Base-by-base conservation (phyloP, 2,113 vertebrate genomes). In the Aplodontia rufa region DNA sequence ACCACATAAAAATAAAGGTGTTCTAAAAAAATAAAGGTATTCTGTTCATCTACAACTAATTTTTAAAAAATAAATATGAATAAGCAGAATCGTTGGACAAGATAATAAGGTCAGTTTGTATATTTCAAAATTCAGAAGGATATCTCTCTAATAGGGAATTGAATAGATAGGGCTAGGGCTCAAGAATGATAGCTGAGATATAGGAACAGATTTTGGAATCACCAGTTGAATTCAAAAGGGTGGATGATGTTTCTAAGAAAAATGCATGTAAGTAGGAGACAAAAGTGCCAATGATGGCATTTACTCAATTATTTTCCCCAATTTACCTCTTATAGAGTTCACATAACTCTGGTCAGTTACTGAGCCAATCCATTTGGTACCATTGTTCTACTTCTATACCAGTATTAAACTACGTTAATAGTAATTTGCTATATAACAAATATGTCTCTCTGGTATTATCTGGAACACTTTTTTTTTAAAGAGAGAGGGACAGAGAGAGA, bases 281-380 rank as follows among this genome's bases (percentile, higher is more conserved):
- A 78, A 79, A 87, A 74, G 22, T 28, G 6, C 62, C 72, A 17
- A 87, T 9, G 22, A 42, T 83, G 40, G 3, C 37, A 85, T 58
- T 78, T 19, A 66, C 24, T 88, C 40, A 76, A 51, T 91, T 95
- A 8, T 93, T 85, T 95, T 79, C 68, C 14, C 20, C 58, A 62
- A 72, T 55, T 93, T 64, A 35, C 81, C 10, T 95, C 51, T 83
- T 87, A 87, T 8, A 45, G 11, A 72, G 87, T 90, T 95, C 47
- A 83, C 11, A 78, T 42, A 51, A n/a, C n/a, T 24, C 8, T 78
- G 26, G 12, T 78, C 53, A 80, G 42, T 53, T 58, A 85, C 22
- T 81, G 58, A 90, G 6, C 49, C 37, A 58, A 42, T 53, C 13
- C 28, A n/a, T 80, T 72, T 32, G 5, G 7, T 85, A 94, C 26